Evolutionary conservation across 2,113 vertebrate genomes (phyloP).

Genomic region (Sturnus vulgaris): DNA sequence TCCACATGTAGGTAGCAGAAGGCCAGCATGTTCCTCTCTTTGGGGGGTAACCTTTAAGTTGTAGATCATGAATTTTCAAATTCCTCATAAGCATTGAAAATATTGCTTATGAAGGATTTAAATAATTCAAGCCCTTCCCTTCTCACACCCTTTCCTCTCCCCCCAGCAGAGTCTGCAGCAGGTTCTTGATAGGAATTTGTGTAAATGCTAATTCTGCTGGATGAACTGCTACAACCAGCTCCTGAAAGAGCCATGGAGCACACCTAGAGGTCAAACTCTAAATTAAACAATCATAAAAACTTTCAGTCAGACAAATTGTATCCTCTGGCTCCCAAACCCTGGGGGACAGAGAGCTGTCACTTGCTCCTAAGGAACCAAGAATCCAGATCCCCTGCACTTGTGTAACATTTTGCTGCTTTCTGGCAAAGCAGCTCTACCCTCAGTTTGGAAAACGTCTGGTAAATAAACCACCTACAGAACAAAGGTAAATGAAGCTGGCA

Average conservation of each 20-base stretch:
- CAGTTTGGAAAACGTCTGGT: neutral
- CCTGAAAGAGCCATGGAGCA: neutral
- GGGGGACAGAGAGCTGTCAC: neutral
- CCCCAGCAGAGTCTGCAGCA: neutral
- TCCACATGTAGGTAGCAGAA: neutral
- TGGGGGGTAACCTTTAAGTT: neutral
- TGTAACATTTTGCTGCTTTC: neutral
- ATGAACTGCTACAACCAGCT: neutral
- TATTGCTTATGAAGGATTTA: neutral
- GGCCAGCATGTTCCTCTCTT: neutral
- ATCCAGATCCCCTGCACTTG: neutral
- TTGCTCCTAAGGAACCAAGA: neutral
- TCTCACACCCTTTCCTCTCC: neutral
- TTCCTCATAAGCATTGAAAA: neutral
- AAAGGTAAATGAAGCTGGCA: constrained; percentile 15
- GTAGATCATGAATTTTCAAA: neutral
- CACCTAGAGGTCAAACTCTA: neutral
- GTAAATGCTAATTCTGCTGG: neutral
- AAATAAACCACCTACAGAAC: constrained; percentile 35
- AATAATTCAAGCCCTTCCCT: neutral
- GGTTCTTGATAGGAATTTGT: neutral
- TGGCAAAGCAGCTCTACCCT: neutral
- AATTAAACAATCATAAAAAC: neutral
- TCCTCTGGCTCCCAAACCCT: neutral
- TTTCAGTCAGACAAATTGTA: neutral